phyloP scores from a whole-genome alignment of 2,113 vertebrate species.

The Ariopsis seemanni region DNA sequence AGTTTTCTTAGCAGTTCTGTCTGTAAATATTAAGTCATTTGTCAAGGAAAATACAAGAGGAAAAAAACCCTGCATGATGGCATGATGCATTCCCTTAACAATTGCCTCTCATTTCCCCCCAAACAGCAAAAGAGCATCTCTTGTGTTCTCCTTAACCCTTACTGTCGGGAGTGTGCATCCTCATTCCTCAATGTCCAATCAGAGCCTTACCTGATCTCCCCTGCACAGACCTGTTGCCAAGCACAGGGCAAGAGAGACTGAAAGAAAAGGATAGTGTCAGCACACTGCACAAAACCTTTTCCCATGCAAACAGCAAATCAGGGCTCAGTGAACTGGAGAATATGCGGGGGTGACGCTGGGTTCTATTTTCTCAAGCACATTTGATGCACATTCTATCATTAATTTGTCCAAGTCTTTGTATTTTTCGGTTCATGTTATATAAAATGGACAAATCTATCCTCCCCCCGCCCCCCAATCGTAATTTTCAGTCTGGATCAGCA shows the following conservation, averaged over 20 bases:
- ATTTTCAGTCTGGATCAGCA: background rate
- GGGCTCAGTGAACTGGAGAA: constrained; percentile 59
- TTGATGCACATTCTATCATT: background rate
- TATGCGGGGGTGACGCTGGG: constrained; percentile 33
- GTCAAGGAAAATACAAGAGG: background rate
- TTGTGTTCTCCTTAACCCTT: background rate
- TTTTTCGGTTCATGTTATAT: background rate
- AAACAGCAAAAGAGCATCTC: no score
- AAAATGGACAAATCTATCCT: background rate
- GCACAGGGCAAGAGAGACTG: constrained; percentile 1
- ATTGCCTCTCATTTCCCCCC: background rate
- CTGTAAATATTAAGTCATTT: background rate
- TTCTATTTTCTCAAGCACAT: background rate
- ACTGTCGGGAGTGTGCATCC: background rate
- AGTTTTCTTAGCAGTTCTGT: background rate
- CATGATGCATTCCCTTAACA: background rate
- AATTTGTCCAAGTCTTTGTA: background rate
- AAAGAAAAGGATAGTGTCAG: constrained; percentile 32
- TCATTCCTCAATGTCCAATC: constrained; percentile 8
- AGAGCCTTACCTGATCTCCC: background rate
- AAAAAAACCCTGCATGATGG: background rate
- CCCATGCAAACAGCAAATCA: constrained; percentile 6
- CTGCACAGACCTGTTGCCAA: constrained; percentile 30
- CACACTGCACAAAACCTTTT: constrained; percentile 23
- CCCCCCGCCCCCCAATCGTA: background rate